Evolutionary conservation across 2,888 invertebrate genomes (phyloP).

Genomic region (Eremobia ochroleuca): DNA sequence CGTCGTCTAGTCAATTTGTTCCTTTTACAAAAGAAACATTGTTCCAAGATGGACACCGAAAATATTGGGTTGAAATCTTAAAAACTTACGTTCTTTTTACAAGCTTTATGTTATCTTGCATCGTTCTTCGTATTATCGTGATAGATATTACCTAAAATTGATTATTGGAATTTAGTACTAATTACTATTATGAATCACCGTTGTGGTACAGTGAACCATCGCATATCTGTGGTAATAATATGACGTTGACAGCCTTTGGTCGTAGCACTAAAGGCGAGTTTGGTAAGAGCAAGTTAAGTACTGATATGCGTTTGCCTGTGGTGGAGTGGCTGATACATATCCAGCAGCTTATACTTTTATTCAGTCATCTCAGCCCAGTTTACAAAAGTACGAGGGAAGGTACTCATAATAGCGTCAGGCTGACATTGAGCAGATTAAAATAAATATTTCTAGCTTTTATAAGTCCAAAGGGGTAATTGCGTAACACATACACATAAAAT

Average conservation of each 20-base stretch:
- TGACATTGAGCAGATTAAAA: not conserved
- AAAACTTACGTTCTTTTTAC: not conserved
- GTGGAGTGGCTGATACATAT: not conserved
- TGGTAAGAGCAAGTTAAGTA: not conserved
- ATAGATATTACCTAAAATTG: not conserved
- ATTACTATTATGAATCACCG: not conserved
- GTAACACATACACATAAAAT: too few species aligned
- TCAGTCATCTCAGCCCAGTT: not conserved
- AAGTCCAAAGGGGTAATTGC: too few species aligned
- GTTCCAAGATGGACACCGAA: slow-evolving; percentile 22
- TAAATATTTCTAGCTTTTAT: not conserved
- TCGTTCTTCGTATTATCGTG: not conserved
- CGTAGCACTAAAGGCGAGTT: not conserved
- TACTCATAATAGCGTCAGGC: not conserved
- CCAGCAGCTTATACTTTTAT: not conserved
- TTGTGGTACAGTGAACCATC: not conserved
- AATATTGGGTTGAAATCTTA: not conserved
- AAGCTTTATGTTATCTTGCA: not conserved
- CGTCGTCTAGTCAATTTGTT: slow-evolving; percentile 70
- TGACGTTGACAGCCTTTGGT: not conserved
- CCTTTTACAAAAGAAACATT: slow-evolving; percentile 54
- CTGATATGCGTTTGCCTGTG: not conserved
- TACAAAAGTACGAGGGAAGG: too few species aligned
- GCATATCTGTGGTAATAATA: not conserved
- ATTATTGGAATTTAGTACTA: not conserved